A percentile compares a stretch with the other conserved stretches of the same genome.
phyloP scores from a whole-genome alignment of 2,113 vertebrate species.

The Rhea pennata region DNA sequence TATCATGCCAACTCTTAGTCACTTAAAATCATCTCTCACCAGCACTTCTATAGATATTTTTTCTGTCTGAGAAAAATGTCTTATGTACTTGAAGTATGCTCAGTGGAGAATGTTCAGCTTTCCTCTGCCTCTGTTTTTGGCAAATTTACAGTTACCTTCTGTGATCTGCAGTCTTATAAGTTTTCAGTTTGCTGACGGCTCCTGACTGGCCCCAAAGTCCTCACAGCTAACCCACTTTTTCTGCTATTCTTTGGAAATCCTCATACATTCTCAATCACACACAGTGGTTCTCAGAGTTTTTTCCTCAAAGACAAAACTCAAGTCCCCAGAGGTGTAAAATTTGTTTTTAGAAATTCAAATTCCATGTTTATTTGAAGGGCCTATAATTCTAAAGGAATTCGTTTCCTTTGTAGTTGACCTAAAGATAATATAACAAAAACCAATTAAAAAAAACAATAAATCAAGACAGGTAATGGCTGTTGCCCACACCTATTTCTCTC shows the following conservation, averaged over 20 bases:
- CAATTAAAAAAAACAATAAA: not conserved
- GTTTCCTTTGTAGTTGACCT: not conserved
- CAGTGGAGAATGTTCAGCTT: not conserved
- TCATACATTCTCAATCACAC: not conserved
- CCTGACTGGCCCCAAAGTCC: not conserved
- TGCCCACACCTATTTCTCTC: not conserved
- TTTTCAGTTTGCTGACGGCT: not conserved
- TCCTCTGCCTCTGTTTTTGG: not conserved
- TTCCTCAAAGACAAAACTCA: not conserved
- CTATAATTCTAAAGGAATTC: not conserved
- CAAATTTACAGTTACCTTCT: not conserved
- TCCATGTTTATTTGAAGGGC: not conserved
- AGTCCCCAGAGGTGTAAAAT: not conserved
- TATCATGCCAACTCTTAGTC: not conserved
- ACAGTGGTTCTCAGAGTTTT: not conserved
- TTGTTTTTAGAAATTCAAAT: not conserved
- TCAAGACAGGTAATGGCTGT: not conserved
- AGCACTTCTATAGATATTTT: not conserved
- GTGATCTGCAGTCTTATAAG: not conserved
- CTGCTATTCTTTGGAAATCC: not conserved
- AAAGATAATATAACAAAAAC: not conserved
- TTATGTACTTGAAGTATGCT: not conserved
- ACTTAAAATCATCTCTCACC: not conserved
- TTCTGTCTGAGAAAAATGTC: not conserved
- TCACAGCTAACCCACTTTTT: not conserved